Conservation (phyloP, 2,113 vertebrate species). For the Poecile atricapillus region DNA sequence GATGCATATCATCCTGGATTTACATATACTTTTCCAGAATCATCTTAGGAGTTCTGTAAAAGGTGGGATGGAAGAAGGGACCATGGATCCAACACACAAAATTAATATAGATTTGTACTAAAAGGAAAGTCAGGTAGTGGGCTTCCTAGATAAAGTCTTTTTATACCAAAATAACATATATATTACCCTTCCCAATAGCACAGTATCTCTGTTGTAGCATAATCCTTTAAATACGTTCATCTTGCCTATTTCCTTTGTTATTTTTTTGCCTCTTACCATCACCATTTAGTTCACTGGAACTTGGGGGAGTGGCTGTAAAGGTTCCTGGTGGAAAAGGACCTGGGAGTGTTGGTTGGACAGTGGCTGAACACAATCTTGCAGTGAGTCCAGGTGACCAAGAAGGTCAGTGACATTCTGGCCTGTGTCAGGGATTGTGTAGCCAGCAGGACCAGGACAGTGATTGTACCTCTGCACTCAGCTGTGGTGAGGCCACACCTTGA, state of each 20-base stretch:
- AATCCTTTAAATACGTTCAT: neutral
- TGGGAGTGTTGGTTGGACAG: fast-evolving
- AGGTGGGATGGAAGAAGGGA: neutral
- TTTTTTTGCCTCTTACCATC: neutral
- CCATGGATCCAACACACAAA: neutral
- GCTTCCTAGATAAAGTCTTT: neutral
- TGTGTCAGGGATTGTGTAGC: neutral
- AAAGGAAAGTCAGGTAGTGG: neutral
- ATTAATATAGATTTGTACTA: neutral
- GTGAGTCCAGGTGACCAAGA: neutral
- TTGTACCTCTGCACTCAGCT: neutral
- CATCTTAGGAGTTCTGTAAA: neutral
- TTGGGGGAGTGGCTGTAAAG: neutral
- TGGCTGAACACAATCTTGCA: fast-evolving
- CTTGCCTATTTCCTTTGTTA: neutral
- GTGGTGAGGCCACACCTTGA: neutral
- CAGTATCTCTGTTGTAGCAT: neutral
- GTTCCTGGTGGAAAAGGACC: neutral
- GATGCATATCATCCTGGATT: neutral
- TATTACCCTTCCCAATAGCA: neutral
- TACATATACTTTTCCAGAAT: neutral
- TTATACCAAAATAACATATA: neutral
- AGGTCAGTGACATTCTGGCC: neutral
- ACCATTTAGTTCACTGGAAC: neutral
- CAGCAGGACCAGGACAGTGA: neutral